Evolutionary conservation across 2,113 vertebrate genomes (phyloP).

Genomic region (Stegastes partitus): DNA sequence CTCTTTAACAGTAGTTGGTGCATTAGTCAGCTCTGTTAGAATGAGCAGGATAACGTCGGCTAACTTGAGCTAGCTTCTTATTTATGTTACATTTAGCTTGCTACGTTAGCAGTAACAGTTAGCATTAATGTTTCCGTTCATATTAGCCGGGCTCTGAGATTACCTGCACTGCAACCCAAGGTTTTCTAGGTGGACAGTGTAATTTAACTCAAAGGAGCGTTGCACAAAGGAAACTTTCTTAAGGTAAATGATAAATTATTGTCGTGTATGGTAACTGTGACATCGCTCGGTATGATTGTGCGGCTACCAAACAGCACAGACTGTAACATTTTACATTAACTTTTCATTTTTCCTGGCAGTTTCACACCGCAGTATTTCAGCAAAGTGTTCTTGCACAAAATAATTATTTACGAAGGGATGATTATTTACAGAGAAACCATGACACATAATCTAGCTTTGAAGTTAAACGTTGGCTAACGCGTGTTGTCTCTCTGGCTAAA

Average conservation of each 20-base stretch:
- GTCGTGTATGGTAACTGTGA: too few relatives aligned
- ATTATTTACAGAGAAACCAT: slow-evolving; percentile 16
- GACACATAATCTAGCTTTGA: background rate
- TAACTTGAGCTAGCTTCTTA: background rate
- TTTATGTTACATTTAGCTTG: background rate
- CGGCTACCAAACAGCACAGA: background rate
- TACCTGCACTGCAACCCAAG: background rate
- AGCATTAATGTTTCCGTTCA: slow-evolving; percentile 12
- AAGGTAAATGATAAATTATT: background rate
- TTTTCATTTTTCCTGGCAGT: too few relatives aligned
- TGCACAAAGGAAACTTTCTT: background rate
- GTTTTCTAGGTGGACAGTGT: background rate
- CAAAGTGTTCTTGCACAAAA: background rate
- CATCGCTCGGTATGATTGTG: too few relatives aligned
- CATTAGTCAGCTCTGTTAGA: background rate
- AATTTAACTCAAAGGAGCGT: background rate
- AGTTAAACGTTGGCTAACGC: background rate
- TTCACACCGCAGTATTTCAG: too few relatives aligned
- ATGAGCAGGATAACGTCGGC: background rate
- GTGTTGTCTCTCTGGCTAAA: slow-evolving; percentile 9
- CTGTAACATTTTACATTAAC: background rate
- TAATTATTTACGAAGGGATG: slow-evolving; percentile 13
- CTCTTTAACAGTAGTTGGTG: background rate
- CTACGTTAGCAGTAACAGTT: slow-evolving; percentile 15
- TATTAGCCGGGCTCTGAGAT: background rate